A percentile compares a stretch with the other conserved stretches of the same genome.
These are phyloP conservation scores for Pseudorhombus dupliciocellatus DNA, from an alignment of 2,113 vertebrate genomes.

Conservation along the genomic window DNA sequence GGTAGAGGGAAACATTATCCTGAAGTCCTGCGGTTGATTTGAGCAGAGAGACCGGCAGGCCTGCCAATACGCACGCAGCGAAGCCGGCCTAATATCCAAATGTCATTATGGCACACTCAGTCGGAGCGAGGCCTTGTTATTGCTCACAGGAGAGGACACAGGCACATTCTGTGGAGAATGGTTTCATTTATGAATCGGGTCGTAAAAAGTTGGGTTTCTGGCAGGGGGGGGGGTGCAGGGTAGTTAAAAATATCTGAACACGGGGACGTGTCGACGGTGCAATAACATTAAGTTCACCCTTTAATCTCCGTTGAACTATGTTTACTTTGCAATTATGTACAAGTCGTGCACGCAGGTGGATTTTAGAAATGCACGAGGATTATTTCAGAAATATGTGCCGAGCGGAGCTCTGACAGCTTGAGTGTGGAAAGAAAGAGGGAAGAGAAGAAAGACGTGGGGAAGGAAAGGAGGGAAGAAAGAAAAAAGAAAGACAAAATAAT, in stretches of 20 bases:
- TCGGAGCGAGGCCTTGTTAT: constrained; percentile 61
- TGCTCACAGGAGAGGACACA: constrained; percentile 77
- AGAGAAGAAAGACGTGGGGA: constrained; percentile 4
- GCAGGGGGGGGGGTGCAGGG: constrained; percentile 22
- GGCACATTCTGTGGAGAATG: constrained; percentile 73
- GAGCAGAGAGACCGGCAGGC: constrained; percentile 58
- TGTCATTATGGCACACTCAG: constrained; percentile 69
- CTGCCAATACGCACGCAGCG: constrained; percentile 68
- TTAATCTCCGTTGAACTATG: constrained; percentile 75
- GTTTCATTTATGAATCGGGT: constrained; percentile 80
- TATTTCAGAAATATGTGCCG: constrained; percentile 36
- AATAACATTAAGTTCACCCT: constrained; percentile 69
- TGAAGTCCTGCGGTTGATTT: constrained; percentile 59
- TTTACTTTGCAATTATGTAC: constrained; percentile 74
- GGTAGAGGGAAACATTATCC: constrained; percentile 74
- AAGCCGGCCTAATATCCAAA: constrained; percentile 71
- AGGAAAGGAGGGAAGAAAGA: constrained; percentile 7
- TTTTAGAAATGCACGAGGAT: constrained; percentile 56
- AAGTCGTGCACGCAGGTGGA: constrained; percentile 58
- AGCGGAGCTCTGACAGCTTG: constrained; percentile 43
- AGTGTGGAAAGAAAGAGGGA: constrained; percentile 4
- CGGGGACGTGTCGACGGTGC: constrained; percentile 64
- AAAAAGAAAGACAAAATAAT: too few relatives aligned
- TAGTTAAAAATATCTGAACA: constrained; percentile 70
- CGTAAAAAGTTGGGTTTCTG: constrained; percentile 64